phyloP scores from a whole-genome alignment of 2,113 vertebrate species.

The Aleadryas rufinucha region DNA sequence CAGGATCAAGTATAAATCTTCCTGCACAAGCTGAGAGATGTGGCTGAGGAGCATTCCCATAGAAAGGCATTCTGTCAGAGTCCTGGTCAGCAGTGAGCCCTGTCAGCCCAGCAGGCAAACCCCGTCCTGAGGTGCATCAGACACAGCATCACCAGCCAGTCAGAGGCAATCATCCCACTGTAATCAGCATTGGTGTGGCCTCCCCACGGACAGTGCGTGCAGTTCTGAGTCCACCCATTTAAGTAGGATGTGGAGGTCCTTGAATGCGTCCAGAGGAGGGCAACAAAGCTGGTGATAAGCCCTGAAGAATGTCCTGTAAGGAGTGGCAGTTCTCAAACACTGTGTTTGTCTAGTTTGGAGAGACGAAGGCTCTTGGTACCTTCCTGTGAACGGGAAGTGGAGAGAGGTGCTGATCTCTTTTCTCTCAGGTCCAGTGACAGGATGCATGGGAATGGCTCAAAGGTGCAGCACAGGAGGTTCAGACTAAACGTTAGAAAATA shows the following conservation, averaged over 20 bases:
- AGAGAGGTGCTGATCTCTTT: not conserved
- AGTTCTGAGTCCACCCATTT: fast-evolving
- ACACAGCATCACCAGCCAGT: not conserved
- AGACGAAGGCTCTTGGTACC: not conserved
- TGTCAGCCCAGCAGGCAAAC: not conserved
- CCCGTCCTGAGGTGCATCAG: not conserved
- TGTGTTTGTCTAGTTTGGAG: not conserved
- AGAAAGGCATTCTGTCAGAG: not conserved
- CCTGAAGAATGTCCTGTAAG: not conserved
- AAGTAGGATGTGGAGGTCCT: not conserved
- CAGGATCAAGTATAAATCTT: not conserved
- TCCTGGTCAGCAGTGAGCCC: not conserved
- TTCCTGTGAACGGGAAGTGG: not conserved
- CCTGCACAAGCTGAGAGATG: not conserved
- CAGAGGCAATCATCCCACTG: not conserved
- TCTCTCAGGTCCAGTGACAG: not conserved
- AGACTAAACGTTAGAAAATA: not conserved
- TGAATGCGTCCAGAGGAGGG: not conserved
- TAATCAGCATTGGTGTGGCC: fast-evolving
- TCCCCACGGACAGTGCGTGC: fast-evolving
- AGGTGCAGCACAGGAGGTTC: not conserved
- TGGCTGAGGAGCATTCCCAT: not conserved
- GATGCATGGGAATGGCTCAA: not conserved
- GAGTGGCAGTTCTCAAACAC: not conserved
- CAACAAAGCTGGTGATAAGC: not conserved